Evolutionary conservation across 2,797 vertebrate genomes (phyloP).

Genomic region (Sciurus vulgaris): DNA sequence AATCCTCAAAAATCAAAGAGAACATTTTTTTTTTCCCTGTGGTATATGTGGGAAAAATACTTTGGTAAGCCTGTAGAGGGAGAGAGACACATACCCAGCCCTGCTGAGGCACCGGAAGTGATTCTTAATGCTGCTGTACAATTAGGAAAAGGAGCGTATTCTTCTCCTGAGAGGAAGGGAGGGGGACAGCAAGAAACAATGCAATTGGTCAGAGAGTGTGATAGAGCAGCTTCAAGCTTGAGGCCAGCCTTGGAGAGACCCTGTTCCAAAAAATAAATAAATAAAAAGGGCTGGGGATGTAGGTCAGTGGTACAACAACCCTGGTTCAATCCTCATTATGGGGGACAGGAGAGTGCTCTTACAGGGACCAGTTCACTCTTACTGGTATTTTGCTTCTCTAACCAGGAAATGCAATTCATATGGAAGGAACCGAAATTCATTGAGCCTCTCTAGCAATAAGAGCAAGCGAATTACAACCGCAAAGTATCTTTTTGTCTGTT

Average conservation of each 20-base stretch:
- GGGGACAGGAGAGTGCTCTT: neutral
- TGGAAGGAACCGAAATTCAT: conserved; percentile 34
- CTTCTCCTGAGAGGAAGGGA: neutral
- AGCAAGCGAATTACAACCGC: conserved; percentile 41
- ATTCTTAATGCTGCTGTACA: neutral
- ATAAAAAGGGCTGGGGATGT: too few species aligned
- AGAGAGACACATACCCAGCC: neutral
- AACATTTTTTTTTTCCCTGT: neutral
- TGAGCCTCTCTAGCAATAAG: conserved; percentile 31
- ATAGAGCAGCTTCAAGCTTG: too few species aligned
- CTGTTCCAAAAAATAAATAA: too few species aligned
- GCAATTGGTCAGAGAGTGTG: neutral
- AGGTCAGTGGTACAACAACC: too few species aligned
- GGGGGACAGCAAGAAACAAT: neutral
- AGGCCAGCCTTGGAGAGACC: too few species aligned
- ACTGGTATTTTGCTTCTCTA: neutral
- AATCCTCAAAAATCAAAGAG: too few species aligned
- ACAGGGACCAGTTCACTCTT: neutral
- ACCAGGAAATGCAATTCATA: neutral
- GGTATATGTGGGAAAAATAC: neutral
- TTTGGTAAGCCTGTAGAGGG: neutral
- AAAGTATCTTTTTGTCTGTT: conserved; percentile 2
- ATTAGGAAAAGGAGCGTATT: neutral
- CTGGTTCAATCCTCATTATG: too few species aligned
- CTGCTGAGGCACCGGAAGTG: rapidly evolving